Evolutionary conservation across 1,140 invertebrate species (phyloP).

Genomic region (Brachionus koreanus): DNA sequence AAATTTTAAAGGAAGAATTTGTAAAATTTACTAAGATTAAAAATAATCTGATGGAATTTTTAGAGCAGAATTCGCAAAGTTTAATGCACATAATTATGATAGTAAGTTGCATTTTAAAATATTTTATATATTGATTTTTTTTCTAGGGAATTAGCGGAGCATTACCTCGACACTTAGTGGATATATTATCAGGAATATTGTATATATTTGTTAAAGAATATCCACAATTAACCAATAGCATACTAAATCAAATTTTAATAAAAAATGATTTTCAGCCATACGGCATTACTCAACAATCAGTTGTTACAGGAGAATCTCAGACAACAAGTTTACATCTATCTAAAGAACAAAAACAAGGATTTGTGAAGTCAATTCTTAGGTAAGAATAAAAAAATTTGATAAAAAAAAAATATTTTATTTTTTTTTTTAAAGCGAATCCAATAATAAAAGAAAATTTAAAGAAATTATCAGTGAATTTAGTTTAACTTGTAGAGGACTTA

Average conservation of each 20-base stretch:
- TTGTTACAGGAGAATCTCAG: neutral
- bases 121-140: neutral
- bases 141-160: constrained; percentile 28
- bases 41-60: constrained; percentile 33
- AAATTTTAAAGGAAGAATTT: constrained; percentile 32
- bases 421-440: constrained; percentile 9
- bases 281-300: neutral
- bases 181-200: constrained; percentile 32
- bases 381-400: neutral
- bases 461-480: constrained; percentile 35
- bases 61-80: constrained; percentile 12
- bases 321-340: neutral
- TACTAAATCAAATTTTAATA: constrained; percentile 38
- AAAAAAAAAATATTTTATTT: neutral
- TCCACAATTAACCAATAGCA: constrained; percentile 35
- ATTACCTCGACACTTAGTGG: constrained; percentile 40
- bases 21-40: constrained; percentile 34
- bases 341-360: constrained; percentile 26
- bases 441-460: constrained; percentile 36
- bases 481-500: constrained; percentile 24
- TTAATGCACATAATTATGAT: constrained; percentile 7
- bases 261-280: constrained; percentile 41
- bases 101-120: neutral
- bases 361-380: constrained; percentile 23
- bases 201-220: constrained; percentile 40